A percentile compares a stretch with the other conserved stretches of the same genome.
Evolutionary conservation across 2,888 invertebrate genomes (phyloP).

Genomic region (Lithophane leautieri): DNA sequence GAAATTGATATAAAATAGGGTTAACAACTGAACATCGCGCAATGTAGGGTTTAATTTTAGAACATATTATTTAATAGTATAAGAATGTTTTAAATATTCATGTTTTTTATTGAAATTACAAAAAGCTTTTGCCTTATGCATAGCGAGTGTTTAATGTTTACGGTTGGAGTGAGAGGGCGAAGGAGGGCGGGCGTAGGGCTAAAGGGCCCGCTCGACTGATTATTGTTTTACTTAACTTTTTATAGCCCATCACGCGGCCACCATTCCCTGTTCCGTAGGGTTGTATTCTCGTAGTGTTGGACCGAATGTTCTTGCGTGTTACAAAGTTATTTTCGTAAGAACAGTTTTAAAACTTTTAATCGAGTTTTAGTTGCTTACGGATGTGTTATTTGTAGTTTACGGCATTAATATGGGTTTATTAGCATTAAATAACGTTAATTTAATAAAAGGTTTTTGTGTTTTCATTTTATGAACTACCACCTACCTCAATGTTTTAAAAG

Average conservation of each 20-base stretch:
- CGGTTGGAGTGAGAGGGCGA: constrained; percentile 68
- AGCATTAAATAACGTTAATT: constrained; percentile 9
- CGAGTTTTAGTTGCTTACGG: constrained; percentile 40
- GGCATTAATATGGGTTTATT: constrained; percentile 36
- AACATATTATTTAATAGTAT: constrained; percentile 44
- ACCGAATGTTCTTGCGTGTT: constrained; percentile 47
- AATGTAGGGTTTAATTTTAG: constrained; percentile 27
- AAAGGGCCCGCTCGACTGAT: constrained; percentile 77
- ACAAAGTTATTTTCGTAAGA: constrained; percentile 41
- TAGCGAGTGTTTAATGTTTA: constrained; percentile 71
- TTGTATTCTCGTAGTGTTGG: constrained; percentile 60
- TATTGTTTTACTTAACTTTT: constrained; percentile 87
- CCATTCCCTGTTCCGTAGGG: constrained; percentile 66
- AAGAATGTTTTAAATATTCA: constrained; percentile 49
- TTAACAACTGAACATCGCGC: background rate
- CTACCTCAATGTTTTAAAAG: background rate
- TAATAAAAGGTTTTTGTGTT: constrained; percentile 10
- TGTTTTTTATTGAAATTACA: constrained; percentile 57
- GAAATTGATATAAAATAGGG: background rate
- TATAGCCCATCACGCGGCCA: constrained; percentile 75
- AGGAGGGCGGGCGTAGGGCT: constrained; percentile 68
- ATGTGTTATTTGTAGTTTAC: constrained; percentile 42
- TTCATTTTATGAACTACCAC: constrained; percentile 5
- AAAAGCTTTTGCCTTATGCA: constrained; percentile 68
- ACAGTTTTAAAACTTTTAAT: constrained; percentile 41